A percentile compares a stretch with the other conserved stretches of the same genome.
These are phyloP conservation scores for rat (Rattus norvegicus) DNA, from an alignment of 2,113 vertebrate species.

Conservation along the genomic window DNA sequence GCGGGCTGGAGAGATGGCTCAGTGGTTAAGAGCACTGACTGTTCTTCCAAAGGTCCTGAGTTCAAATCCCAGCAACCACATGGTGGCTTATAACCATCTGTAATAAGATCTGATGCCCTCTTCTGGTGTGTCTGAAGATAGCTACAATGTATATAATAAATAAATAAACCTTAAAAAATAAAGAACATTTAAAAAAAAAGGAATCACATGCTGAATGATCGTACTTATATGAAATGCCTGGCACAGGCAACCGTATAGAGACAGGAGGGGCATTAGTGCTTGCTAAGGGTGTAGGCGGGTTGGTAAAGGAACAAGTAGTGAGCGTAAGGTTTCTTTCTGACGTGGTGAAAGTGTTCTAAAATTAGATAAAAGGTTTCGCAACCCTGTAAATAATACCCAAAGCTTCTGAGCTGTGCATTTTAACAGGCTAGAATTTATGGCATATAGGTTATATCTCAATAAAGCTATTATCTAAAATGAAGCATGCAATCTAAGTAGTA, in stretches of 20 bases:
- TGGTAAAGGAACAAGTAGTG: neutral
- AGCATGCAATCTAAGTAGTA: neutral
- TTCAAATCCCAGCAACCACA: too few species aligned
- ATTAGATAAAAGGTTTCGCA: constrained; percentile 10
- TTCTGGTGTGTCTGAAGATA: too few species aligned
- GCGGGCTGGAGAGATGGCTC: too few species aligned
- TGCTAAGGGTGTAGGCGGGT: neutral
- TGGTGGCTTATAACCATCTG: too few species aligned
- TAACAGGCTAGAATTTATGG: neutral
- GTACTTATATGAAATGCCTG: constrained; percentile 4
- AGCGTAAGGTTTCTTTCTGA: neutral
- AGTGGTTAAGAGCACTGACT: too few species aligned
- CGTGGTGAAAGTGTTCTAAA: constrained; percentile 40
- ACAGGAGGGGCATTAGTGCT: neutral
- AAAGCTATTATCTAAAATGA: neutral
- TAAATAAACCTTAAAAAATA: too few species aligned
- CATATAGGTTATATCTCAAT: neutral
- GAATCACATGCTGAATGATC: neutral
- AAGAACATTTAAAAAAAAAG: too few species aligned
- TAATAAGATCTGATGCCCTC: too few species aligned
- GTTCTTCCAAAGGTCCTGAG: too few species aligned
- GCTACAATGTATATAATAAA: too few species aligned
- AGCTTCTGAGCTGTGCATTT: neutral
- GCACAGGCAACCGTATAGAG: neutral
- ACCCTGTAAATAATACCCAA: neutral